phyloP scores from a whole-genome alignment of 2,797 vertebrate genomes.

The Pogonophryne albipinna region DNA sequence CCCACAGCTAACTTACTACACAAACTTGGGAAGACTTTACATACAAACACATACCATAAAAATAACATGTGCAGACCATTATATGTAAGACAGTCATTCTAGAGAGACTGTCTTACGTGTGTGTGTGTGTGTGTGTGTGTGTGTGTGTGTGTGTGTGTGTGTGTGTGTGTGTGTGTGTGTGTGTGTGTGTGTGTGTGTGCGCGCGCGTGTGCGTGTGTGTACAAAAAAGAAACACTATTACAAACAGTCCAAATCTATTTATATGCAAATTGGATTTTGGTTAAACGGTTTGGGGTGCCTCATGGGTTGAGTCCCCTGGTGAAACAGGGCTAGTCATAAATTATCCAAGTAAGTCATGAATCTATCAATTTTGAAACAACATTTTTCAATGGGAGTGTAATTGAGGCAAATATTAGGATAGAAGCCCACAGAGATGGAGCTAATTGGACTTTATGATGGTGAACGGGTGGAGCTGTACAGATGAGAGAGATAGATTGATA shows the following conservation, averaged over 20 bases:
- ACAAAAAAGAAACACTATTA: constrained; percentile 74
- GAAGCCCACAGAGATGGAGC: constrained; percentile 78
- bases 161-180: constrained; percentile 3
- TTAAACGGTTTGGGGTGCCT: constrained; percentile 83
- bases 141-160: neutral
- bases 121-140: constrained; percentile 8
- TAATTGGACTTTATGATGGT: constrained; percentile 64
- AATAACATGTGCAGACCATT: constrained; percentile 32
- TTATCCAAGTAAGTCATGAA: constrained; percentile 91
- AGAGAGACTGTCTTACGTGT: neutral
- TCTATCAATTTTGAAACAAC: constrained; percentile 92
- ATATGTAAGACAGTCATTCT: constrained; percentile 33
- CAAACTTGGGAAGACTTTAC: constrained; percentile 6
- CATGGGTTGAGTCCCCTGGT: constrained; percentile 82
- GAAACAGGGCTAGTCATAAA: constrained; percentile 88
- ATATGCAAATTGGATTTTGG: constrained; percentile 93
- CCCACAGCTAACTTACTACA: constrained; percentile 9
- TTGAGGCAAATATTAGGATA: constrained; percentile 89
- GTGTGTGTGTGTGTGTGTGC: neutral
- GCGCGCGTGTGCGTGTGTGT: neutral
- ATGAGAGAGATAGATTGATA: neutral
- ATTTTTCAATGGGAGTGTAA: constrained; percentile 85
- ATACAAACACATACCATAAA: neutral
- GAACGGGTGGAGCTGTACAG: constrained; percentile 29
- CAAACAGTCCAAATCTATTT: constrained; percentile 94